Conservation (phyloP, 2,113 vertebrate species). For the Pteruthius melanotis region DNA sequence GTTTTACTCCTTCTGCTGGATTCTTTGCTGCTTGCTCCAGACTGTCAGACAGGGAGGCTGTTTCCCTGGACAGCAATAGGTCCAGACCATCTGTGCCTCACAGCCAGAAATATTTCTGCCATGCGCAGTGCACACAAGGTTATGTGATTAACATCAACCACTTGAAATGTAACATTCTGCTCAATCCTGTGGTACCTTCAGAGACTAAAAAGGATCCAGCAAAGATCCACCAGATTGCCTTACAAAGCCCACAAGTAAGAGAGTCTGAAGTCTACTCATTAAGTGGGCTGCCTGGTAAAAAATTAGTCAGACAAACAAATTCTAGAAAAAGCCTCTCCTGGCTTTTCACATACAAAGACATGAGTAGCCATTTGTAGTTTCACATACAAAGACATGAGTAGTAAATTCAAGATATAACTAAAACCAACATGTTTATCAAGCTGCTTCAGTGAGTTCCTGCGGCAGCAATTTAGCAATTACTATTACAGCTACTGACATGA, state of each 20-base stretch:
- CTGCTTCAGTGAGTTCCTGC: neutral
- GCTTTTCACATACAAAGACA: neutral
- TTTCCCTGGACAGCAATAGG: neutral
- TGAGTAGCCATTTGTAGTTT: neutral
- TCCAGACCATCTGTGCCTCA: conserved; percentile 20
- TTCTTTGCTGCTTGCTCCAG: neutral
- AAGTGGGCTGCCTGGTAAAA: neutral
- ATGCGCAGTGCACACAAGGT: neutral
- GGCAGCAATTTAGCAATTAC: neutral
- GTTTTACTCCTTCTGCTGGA: neutral
- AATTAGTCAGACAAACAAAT: neutral
- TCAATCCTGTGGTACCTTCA: neutral
- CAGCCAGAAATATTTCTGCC: neutral
- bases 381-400: neutral
- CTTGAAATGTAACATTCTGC: neutral
- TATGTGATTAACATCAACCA: neutral
- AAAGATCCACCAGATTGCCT: neutral
- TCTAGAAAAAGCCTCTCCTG: neutral
- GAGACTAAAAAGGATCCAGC: neutral
- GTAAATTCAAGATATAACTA: too few species aligned
- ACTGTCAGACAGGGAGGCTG: neutral
- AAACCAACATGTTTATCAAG: neutral
- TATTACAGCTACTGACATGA: neutral
- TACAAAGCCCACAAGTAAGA: neutral
- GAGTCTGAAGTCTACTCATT: neutral